phyloP scores from a whole-genome alignment of 2,888 invertebrate species.

The Myathropa florea region DNA sequence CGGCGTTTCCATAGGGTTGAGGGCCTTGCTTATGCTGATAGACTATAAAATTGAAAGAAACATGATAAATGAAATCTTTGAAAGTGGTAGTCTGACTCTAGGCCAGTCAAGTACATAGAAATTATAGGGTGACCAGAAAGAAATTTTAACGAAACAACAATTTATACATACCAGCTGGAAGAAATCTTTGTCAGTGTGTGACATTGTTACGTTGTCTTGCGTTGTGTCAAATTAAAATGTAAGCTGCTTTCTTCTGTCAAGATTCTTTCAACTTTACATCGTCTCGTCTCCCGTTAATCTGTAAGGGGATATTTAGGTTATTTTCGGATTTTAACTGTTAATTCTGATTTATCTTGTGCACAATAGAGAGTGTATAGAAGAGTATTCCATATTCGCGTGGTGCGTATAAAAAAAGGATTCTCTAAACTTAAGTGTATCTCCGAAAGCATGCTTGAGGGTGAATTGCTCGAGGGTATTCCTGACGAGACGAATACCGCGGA shows the following conservation, averaged over 20 bases:
- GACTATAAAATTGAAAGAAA: constrained; percentile 82
- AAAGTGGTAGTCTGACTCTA: too few species aligned
- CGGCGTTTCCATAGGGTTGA: constrained; percentile 94
- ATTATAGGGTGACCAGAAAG: too few species aligned
- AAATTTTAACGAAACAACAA: too few species aligned
- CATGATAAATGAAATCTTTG: neutral
- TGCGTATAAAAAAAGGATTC: too few species aligned
- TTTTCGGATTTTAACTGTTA: neutral
- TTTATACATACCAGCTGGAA: constrained; percentile 58
- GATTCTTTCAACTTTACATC: neutral
- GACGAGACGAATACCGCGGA: too few species aligned
- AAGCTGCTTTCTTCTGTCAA: neutral
- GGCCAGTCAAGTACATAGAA: too few species aligned
- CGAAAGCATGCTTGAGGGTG: too few species aligned
- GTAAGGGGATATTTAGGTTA: neutral
- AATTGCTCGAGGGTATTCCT: too few species aligned
- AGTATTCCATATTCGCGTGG: too few species aligned
- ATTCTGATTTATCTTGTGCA: too few species aligned
- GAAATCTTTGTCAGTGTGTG: constrained; percentile 43
- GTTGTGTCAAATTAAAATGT: neutral
- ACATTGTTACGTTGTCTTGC: constrained; percentile 26
- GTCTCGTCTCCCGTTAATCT: neutral
- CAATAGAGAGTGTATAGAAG: too few species aligned
- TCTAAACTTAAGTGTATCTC: too few species aligned
- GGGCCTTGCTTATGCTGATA: constrained; percentile 94